Evolutionary conservation across 2,113 vertebrate species (phyloP).

Genomic region (Epinephelus fuscoguttatus): DNA sequence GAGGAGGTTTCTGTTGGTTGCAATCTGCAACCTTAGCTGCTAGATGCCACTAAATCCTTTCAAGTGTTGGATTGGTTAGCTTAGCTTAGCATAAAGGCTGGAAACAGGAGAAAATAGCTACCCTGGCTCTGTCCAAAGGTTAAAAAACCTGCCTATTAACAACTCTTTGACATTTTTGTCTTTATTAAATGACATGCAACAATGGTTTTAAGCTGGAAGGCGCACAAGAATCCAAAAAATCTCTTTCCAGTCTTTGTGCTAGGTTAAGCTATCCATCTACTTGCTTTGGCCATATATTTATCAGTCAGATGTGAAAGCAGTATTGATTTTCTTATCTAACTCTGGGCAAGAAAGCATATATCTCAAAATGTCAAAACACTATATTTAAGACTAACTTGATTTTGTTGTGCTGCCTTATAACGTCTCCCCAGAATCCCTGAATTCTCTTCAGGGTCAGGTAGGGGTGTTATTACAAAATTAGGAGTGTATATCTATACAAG

Average conservation of each 20-base stretch:
- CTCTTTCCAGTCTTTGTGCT: background rate
- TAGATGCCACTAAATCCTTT: too few relatives aligned
- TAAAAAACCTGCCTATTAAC: background rate
- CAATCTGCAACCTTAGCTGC: too few relatives aligned
- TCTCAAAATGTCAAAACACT: background rate
- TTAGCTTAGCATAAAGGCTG: background rate
- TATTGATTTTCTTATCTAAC: slow-evolving; percentile 2
- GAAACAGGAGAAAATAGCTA: background rate
- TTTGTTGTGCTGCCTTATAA: background rate
- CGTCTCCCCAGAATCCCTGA: background rate
- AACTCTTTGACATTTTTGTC: background rate
- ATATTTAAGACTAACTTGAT: background rate
- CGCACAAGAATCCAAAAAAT: background rate
- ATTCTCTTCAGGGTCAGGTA: background rate
- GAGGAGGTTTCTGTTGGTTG: too few relatives aligned
- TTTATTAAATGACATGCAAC: background rate
- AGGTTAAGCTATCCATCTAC: background rate
- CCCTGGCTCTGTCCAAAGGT: background rate
- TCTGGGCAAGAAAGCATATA: background rate
- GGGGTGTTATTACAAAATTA: background rate
- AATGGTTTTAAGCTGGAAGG: too few relatives aligned
- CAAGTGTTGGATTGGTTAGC: background rate
- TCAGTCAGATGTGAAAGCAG: background rate
- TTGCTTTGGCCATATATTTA: background rate
- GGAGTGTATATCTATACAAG: background rate